phyloP scores from a whole-genome alignment of 2,797 vertebrate genomes.

The Notolabrus celidotus region DNA sequence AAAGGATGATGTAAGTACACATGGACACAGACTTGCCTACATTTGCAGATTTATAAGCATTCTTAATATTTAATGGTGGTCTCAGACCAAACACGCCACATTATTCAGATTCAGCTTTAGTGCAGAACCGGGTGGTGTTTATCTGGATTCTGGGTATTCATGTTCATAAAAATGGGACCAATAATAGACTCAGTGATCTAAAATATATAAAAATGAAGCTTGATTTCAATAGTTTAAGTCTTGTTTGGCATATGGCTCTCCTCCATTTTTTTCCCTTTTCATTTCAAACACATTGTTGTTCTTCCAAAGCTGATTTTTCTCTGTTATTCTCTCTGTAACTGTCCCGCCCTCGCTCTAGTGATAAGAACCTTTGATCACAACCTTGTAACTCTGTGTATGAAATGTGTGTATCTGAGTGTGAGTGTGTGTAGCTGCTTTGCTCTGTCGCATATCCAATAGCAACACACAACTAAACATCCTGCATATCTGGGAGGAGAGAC shows the following conservation, averaged over 20 bases:
- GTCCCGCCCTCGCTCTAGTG: conserved; percentile 71
- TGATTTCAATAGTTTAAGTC: background rate
- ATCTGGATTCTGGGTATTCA: too few relatives aligned
- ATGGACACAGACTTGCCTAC: conserved; percentile 69
- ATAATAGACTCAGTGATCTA: background rate
- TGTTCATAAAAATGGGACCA: background rate
- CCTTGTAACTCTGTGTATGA: conserved; percentile 64
- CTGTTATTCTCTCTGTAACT: conserved; percentile 70
- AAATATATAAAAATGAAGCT: background rate
- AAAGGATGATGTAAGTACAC: conserved; percentile 97
- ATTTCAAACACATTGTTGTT: conserved; percentile 42
- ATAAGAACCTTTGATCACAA: conserved; percentile 82
- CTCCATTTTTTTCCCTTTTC: conserved; percentile 17
- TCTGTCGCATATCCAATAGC: conserved; percentile 87
- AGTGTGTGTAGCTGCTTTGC: conserved; percentile 74
- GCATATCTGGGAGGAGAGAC: conserved; percentile 49
- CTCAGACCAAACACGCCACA: too few relatives aligned
- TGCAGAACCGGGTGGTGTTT: background rate
- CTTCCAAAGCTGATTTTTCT: conserved; percentile 32
- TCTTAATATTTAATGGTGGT: too few relatives aligned
- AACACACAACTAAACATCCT: conserved; percentile 83
- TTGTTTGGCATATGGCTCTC: background rate
- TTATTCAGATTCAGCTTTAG: too few relatives aligned
- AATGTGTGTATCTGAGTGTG: conserved; percentile 29
- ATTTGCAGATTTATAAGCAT: background rate